Evolutionary conservation across 2,797 vertebrate species (phyloP), one percentile per base, ranked within the genome.

Genomic region (Tiaroga cobitis): DNA sequence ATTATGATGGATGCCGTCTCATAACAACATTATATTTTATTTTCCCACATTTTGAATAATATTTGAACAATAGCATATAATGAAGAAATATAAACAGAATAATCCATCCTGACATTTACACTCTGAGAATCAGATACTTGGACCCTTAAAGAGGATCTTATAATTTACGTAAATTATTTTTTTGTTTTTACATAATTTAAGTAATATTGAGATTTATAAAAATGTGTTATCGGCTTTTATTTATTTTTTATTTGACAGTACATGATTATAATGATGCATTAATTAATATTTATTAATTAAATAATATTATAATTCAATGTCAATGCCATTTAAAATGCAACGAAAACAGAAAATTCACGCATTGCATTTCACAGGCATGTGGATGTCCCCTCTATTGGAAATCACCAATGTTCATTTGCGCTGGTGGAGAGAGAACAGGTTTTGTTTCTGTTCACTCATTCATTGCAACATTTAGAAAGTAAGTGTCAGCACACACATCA

Each of bases 361-460:
- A 5, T 84, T 24, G 26, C 43, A 70, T 75, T 88, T 32, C 61
- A 32, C 93, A 99, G 98, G 92, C 96, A 73, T 99, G 98, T 84
- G 96, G 95, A 82, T 99, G 96, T 93, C 98, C 98, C 2, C 95
- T 99, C 37, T 99, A 98, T 92, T 99, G 98, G 98, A 99, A 99
- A 93, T 95, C 97, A 29, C 93, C 98, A 37, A 95, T 99, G 96
- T 99, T 99, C 92, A 96, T 91, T 91, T 96, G 95, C 0, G 96
- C 98, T 0, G 97, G 98, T 29, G 98, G 98, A 80, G 98, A 99
- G 89, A 96, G 96, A 93, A 97, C 96, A 0, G 98, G 97, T 89
- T 96, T 96, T 72, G 97, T 97, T 51, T 97, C 98, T 2, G 97
- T 97, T 88, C 97, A 97, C 92, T 96, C 97, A 11, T 99, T 99